These are phyloP conservation scores for Holothuria leucospilota DNA, from an alignment of 53 echinoderm and acorn worm species.

Conservation along the genomic window DNA sequence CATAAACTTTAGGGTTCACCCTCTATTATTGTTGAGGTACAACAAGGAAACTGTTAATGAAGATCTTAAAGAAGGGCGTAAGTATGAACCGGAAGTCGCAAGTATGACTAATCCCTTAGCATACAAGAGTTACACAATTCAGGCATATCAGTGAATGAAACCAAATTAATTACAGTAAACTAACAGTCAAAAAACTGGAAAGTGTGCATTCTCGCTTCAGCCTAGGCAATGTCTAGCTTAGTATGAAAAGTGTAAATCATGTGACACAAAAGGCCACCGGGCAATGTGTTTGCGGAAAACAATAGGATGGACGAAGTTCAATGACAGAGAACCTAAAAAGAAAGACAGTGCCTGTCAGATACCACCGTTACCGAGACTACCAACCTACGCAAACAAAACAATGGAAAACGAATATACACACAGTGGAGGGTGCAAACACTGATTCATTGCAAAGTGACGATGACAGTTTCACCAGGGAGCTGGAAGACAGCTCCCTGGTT, in stretches of 20 bases:
- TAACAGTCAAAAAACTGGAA: neutral
- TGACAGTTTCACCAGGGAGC: no score
- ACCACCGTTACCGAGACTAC: neutral
- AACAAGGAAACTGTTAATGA: neutral
- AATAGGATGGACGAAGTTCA: neutral
- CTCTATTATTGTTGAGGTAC: neutral
- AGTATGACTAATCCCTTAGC: neutral
- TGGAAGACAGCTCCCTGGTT: no score
- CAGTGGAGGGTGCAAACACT: neutral
- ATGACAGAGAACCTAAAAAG: no score
- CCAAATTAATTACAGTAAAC: neutral
- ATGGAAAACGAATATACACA: neutral
- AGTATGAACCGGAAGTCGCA: slow-evolving; percentile 69
- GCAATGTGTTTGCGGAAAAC: slow-evolving; percentile 51
- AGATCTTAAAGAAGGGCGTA: slow-evolving; percentile 45
- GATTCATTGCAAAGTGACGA: neutral
- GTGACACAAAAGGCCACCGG: slow-evolving; percentile 65
- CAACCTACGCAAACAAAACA: neutral
- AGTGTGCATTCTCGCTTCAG: slow-evolving; percentile 49
- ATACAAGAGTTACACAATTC: neutral
- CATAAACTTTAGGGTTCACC: neutral
- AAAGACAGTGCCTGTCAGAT: neutral
- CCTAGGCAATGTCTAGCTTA: slow-evolving; percentile 66
- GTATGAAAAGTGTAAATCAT: slow-evolving; percentile 40
- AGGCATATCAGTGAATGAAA: neutral